A percentile compares a stretch with the other conserved stretches of the same genome.
phyloP scores from a whole-genome alignment of 1,140 invertebrate species.

The Berghia stephanieae region DNA sequence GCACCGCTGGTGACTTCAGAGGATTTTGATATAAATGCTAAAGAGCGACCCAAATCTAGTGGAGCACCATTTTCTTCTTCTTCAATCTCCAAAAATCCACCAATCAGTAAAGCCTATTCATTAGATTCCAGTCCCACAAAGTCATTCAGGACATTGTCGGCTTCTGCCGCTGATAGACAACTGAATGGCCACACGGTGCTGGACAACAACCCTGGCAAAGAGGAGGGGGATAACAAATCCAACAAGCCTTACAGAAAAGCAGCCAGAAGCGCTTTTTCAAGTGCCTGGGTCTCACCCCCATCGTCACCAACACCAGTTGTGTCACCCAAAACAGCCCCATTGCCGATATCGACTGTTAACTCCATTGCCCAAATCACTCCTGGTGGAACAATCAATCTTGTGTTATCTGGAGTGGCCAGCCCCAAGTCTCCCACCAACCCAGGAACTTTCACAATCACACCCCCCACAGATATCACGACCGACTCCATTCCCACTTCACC shows the following conservation, averaged over 20 bases:
- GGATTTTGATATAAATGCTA: no score
- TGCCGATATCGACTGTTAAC: no score
- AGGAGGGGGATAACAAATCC: background rate
- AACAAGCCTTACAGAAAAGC: constrained; percentile 31
- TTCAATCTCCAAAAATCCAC: no score
- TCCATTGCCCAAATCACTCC: background rate
- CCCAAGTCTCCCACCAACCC: constrained; percentile 24
- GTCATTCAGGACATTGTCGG: no score
- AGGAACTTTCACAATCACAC: constrained; percentile 21
- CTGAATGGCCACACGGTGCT: no score
- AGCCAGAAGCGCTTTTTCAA: constrained; percentile 41
- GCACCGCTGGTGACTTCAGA: no score
- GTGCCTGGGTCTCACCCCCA: constrained; percentile 30
- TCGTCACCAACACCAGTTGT: constrained; percentile 21
- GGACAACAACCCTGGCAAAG: background rate
- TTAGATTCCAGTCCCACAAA: no score
- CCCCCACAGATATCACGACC: constrained; percentile 23
- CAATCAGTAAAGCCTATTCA: no score
- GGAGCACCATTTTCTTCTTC: no score
- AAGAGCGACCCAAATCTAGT: no score
- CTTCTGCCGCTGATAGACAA: no score
- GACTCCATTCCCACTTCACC: background rate
- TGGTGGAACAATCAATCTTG: constrained; percentile 25
- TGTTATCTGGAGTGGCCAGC: constrained; percentile 18
- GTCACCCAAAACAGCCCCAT: background rate